Evolutionary conservation across 2,113 vertebrate species (phyloP).

Genomic region (Fregetta grallaria): DNA sequence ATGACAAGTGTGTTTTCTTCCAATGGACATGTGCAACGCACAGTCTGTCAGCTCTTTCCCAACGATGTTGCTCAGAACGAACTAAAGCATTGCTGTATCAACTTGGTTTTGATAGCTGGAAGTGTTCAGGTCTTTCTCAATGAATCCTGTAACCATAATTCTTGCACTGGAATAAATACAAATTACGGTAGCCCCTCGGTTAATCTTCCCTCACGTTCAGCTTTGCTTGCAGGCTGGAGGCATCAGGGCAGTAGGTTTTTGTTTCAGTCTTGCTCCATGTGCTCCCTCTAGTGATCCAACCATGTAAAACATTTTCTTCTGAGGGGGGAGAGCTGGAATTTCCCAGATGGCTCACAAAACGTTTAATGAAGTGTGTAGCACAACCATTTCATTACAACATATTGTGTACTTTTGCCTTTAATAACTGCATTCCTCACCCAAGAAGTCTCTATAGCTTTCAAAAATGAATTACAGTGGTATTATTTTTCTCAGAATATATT

Average conservation of each 20-base stretch:
- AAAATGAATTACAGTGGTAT: constrained; percentile 79
- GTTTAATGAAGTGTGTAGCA: constrained; percentile 79
- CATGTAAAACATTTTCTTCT: constrained; percentile 27
- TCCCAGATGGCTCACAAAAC: constrained; percentile 77
- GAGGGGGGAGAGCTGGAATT: constrained; percentile 65
- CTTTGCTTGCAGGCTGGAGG: background rate
- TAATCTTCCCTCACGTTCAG: background rate
- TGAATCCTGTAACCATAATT: background rate
- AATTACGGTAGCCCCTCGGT: background rate
- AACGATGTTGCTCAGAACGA: background rate
- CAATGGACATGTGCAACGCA: background rate
- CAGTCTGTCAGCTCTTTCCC: background rate
- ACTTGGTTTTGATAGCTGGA: background rate
- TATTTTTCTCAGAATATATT: constrained; percentile 75
- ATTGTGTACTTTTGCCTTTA: constrained; percentile 80
- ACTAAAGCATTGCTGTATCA: background rate
- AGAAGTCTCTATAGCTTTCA: constrained; percentile 78
- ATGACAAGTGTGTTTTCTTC: constrained; percentile 33
- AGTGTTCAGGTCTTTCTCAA: background rate
- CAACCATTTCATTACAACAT: constrained; percentile 84
- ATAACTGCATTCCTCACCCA: constrained; percentile 80
- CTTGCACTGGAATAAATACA: background rate
- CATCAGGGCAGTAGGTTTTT: background rate
- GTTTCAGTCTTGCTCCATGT: background rate
- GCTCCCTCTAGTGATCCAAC: constrained; percentile 49